Percentiles rank a stretch among this genome's conserved stretches.
These are phyloP conservation scores for Apamea crenata DNA, from an alignment of 2,888 invertebrate genomes.

Conservation along the genomic window DNA sequence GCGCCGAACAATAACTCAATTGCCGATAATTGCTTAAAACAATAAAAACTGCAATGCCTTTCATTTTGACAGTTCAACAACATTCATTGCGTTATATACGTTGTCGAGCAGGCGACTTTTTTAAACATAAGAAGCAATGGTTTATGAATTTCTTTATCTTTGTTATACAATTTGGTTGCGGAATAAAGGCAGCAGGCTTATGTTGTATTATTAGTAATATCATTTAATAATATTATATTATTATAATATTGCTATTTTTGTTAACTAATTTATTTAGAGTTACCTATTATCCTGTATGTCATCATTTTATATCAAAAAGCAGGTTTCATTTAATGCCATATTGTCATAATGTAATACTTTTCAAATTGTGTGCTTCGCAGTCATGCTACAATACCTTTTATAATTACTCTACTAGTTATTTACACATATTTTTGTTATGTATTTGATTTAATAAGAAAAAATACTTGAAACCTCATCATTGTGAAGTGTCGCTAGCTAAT, in stretches of 20 bases:
- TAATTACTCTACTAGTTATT: neutral
- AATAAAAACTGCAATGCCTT: neutral
- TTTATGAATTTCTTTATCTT: neutral
- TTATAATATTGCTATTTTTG: neutral
- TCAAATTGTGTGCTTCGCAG: neutral
- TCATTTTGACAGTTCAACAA: neutral
- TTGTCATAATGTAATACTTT: slow-evolving; percentile 28
- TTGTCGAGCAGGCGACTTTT: neutral
- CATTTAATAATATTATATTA: neutral
- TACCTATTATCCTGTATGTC: neutral
- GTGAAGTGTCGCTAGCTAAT: neutral
- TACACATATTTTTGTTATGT: neutral
- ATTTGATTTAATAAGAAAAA: neutral
- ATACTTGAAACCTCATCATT: neutral
- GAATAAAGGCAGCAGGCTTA: too few relatives aligned
- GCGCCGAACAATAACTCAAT: neutral
- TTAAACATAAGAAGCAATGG: neutral
- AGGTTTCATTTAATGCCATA: neutral
- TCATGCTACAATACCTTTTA: neutral
- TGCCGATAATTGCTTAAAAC: too few relatives aligned
- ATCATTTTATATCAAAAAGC: neutral
- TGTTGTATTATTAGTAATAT: neutral
- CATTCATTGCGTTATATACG: neutral
- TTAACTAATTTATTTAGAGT: neutral
- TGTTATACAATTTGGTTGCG: neutral